These are phyloP conservation scores for Drosophila falleni DNA, from an alignment of 2,888 invertebrate genomes.

Conservation along the genomic window DNA sequence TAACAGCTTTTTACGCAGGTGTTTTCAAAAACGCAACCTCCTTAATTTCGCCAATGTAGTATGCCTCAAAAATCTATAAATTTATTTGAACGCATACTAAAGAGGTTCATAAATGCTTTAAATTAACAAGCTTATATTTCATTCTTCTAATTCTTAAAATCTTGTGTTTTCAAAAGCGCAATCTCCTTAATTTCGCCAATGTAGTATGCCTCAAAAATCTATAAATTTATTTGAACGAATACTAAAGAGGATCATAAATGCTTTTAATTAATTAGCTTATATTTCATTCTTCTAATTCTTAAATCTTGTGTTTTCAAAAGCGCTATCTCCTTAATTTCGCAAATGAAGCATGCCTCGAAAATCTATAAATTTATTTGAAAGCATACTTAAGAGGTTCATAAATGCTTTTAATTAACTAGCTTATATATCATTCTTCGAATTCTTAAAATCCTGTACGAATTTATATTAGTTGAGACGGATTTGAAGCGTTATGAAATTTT, in stretches of 20 bases:
- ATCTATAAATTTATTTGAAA: not conserved
- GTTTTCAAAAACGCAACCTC: slow-evolving; percentile 4
- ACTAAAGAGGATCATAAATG: too few relatives aligned
- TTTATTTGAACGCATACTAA: not conserved
- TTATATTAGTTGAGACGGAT: not conserved
- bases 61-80: not conserved
- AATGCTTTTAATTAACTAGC: not conserved
- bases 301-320: slow-evolving; percentile 6
- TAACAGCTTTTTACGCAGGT: slow-evolving; percentile 8
- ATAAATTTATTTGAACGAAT: too few relatives aligned
- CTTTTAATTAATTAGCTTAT: too few relatives aligned
- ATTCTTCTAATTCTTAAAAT: too few relatives aligned
- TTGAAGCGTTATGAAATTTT: not conserved
- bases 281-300: too few relatives aligned
- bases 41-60: not conserved
- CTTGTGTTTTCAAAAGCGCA: too few relatives aligned
- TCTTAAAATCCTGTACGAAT: not conserved
- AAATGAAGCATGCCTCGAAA: not conserved
- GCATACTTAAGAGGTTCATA: not conserved
- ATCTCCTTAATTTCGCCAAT: too few relatives aligned
- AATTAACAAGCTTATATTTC: too few relatives aligned
- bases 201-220: too few relatives aligned
- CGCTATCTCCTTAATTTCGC: not conserved
- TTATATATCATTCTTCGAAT: not conserved
- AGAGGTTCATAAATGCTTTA: too few relatives aligned